phyloP scores from a whole-genome alignment of 2,113 vertebrate genomes.

The Alouatta palliata region DNA sequence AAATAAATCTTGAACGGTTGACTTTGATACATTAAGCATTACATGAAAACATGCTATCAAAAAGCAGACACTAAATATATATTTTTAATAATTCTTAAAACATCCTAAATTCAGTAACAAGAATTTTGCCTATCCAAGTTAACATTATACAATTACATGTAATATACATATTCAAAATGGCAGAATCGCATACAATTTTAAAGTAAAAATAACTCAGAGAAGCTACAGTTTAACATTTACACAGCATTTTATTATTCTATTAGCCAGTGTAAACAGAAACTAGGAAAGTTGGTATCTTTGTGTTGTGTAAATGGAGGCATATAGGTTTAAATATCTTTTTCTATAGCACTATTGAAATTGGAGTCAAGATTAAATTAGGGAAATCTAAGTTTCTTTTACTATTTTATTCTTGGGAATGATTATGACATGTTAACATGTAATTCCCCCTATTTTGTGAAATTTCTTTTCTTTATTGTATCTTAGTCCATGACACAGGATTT shows the following conservation, averaged over 20 bases:
- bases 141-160: constrained; percentile 8
- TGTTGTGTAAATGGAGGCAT: background rate
- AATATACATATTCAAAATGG: constrained; percentile 24
- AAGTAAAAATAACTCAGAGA: constrained; percentile 10
- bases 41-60: constrained; percentile 26
- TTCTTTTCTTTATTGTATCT: background rate
- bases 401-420: background rate
- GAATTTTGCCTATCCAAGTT: background rate
- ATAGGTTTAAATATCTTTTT: background rate
- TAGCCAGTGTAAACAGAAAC: background rate
- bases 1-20: background rate
- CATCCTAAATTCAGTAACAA: constrained; percentile 31
- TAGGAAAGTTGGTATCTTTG: background rate
- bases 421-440: background rate
- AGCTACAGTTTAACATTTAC: background rate
- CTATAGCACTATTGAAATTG: background rate
- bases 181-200: background rate
- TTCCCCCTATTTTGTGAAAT: background rate
- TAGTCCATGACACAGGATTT: background rate
- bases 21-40: constrained; percentile 57
- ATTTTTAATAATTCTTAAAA: constrained; percentile 12
- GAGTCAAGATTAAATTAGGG: background rate
- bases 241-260: background rate
- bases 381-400: background rate
- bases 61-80: constrained; percentile 33